These are phyloP conservation scores for Lottia scabra DNA, from an alignment of 2,888 invertebrate species.

Conservation along the genomic window DNA sequence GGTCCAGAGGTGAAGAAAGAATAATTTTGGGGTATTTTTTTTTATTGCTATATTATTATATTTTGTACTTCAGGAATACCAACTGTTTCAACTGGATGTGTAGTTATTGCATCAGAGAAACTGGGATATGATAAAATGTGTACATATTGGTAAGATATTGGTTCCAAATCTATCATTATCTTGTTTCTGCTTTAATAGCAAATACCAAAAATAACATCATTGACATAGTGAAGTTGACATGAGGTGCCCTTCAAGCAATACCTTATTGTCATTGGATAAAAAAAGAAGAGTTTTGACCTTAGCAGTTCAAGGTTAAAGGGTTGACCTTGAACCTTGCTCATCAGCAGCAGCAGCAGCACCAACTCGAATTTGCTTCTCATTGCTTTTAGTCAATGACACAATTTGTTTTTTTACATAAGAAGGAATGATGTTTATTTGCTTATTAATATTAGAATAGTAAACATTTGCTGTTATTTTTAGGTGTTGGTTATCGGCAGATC, in stretches of 20 bases:
- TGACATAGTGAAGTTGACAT: background rate
- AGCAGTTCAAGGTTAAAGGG: background rate
- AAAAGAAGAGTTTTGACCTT: background rate
- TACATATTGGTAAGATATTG: constrained; percentile 29
- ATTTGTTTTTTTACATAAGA: no score
- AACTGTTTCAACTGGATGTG: constrained; percentile 22
- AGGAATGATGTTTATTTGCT: background rate
- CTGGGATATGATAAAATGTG: constrained; percentile 24
- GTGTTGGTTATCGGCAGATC: constrained; percentile 44
- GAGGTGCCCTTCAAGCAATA: no score
- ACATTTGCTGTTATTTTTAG: constrained; percentile 28
- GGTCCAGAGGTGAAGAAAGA: no score
- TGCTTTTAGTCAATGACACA: no score
- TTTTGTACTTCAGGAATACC: constrained; percentile 31
- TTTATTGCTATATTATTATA: background rate
- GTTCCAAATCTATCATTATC: no score
- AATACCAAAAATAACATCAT: background rate
- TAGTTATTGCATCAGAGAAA: constrained; percentile 28
- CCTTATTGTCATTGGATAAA: no score
- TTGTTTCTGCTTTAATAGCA: background rate
- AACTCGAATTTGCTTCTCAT: no score
- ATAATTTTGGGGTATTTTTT: background rate
- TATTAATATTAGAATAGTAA: background rate
- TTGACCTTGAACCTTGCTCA: no score
- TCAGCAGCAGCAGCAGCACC: no score